Conservation (phyloP, 2,888 invertebrate species). For the Aphrophora alni region DNA sequence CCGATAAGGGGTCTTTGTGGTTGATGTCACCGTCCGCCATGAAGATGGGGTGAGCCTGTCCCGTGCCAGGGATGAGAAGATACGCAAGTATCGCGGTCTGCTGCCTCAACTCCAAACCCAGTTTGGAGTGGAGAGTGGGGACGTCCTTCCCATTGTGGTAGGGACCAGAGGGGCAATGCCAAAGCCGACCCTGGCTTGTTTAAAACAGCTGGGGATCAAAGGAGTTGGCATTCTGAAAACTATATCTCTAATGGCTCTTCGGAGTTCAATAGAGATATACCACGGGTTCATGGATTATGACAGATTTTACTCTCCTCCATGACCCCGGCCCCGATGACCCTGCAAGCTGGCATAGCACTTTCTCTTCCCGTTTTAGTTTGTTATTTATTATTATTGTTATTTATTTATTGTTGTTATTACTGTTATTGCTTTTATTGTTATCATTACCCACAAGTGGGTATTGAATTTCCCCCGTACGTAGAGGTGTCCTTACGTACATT, state of each 20-base stretch:
- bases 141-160: conserved; percentile 54
- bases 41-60: too few species aligned
- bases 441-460: neutral
- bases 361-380: too few species aligned
- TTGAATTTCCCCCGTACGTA: neutral
- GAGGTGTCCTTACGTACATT: neutral
- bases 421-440: neutral
- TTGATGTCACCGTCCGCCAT: too few species aligned
- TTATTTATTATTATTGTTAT: too few species aligned
- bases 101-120: too few species aligned
- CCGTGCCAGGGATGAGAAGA: too few species aligned
- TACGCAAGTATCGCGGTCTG: too few species aligned
- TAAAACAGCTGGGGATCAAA: conserved; percentile 44
- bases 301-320: too few species aligned
- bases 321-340: too few species aligned
- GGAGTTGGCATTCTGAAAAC: conserved; percentile 45
- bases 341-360: too few species aligned
- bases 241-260: conserved; percentile 51
- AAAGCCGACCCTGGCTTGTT: conserved; percentile 47
- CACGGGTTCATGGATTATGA: conserved; percentile 48
- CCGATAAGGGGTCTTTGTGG: conserved; percentile 49
- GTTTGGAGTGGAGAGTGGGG: too few species aligned
- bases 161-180: conserved; percentile 54
- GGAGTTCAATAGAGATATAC: conserved; percentile 52
- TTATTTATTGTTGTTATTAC: neutral